These are phyloP conservation scores for Epistrophe eligans DNA, from an alignment of 2,888 invertebrate species.

Conservation along the genomic window DNA sequence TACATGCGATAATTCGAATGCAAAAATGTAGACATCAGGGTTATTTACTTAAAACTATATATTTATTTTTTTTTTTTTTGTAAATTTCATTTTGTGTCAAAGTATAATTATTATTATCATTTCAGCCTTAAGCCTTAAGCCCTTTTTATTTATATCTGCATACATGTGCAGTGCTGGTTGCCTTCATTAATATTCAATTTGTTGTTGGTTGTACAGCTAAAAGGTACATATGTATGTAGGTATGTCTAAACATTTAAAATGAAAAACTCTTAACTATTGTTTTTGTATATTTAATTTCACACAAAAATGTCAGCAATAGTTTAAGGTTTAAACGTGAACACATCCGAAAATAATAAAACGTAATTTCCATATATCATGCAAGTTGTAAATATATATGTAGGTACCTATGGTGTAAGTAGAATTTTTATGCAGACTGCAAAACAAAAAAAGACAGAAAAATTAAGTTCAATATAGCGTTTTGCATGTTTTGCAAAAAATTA, in stretches of 20 bases:
- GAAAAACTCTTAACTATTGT: slow-evolving; percentile 48
- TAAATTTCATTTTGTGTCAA: slow-evolving; percentile 12
- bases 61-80: slow-evolving; percentile 1
- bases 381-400: not conserved
- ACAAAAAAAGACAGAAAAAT: slow-evolving; percentile 39
- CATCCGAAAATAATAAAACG: slow-evolving; percentile 71
- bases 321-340: slow-evolving; percentile 63
- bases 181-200: slow-evolving; percentile 73
- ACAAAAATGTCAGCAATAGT: slow-evolving; percentile 63
- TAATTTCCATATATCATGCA: slow-evolving; percentile 69
- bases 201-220: slow-evolving; percentile 18
- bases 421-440: slow-evolving; percentile 22
- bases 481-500: slow-evolving; percentile 51
- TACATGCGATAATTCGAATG: slow-evolving; percentile 32
- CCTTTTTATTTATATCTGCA: slow-evolving; percentile 31
- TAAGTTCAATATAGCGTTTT: slow-evolving; percentile 67
- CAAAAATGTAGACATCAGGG: slow-evolving; percentile 21
- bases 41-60: slow-evolving; percentile 40
- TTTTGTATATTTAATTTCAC: slow-evolving; percentile 54
- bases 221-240: no score
- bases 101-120: slow-evolving; percentile 63
- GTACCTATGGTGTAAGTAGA: not conserved
- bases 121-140: slow-evolving; percentile 54
- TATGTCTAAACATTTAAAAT: slow-evolving; percentile 29
- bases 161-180: not conserved